Evolutionary conservation across 2,797 vertebrate species (phyloP), one percentile per base, ranked within the genome.

Genomic region (Amblyraja radiata): DNA sequence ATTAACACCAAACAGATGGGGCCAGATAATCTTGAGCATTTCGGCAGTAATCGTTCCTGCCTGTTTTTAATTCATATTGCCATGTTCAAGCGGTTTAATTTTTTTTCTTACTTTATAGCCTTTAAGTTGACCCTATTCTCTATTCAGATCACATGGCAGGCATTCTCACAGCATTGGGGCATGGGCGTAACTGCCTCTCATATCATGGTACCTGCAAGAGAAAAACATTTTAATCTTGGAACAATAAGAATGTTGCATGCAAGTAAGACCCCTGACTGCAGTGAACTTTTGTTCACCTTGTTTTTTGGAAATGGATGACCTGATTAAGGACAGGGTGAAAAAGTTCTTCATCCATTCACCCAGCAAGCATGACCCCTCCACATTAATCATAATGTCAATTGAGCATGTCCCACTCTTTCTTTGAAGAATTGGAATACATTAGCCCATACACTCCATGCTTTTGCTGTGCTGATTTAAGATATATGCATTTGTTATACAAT

Each of bases 381-480:
- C 84, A 88, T 88, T 65, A 88, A 88, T 88, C n/a, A 88, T 88
- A 88, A 88, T 65, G 84, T 88, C 61, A 88, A 88, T 88, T 63
- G n/a, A 32, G 84, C 61, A 68, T 88, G 61, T 68, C 11, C 13
- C 18, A 65, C n/a, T 32, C n/a, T 65, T 88, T 18, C 84, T 88
- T 65, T 88, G 61, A 65, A 65, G 13, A 65, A 65, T 88, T 14
- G n/a, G 61, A 88, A 88, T 88, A 65, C 28, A 88, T 88, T 86
- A 63, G 83, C 6, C 28, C 61, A 32, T 32, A 3, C 58, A 32
- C 21, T 65, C n/a, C 28, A 63, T 18, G 13, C 28, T 18, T 86
- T 68, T 36, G 32, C 14, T 88, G 7, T 65, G 61, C 61, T 2
- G 0, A 61, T 88, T 88, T 65, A 61, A 84, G 36, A 61, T 84